These are phyloP conservation scores for Ormyrus thymus DNA, from an alignment of 2,888 invertebrate genomes.

Conservation along the genomic window DNA sequence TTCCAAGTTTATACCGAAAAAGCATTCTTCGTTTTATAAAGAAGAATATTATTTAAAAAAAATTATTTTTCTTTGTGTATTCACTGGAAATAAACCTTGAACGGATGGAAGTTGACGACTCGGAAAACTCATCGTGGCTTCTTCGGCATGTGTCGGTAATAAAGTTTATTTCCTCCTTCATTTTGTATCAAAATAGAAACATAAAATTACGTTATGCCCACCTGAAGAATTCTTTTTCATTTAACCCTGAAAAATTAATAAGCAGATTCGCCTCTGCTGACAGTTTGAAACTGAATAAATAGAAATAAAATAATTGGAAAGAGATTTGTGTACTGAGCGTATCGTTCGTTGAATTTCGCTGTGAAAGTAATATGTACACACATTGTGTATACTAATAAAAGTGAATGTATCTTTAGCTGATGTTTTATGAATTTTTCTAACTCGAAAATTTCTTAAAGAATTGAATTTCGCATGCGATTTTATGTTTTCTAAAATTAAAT, in stretches of 20 bases:
- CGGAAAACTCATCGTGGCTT: not conserved
- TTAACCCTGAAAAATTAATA: not conserved
- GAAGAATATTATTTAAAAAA: not conserved
- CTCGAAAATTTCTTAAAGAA: not conserved
- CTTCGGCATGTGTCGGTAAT: not conserved
- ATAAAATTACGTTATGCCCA: not conserved
- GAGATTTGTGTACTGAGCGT: not conserved
- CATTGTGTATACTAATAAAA: not conserved
- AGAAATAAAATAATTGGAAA: too few relatives aligned
- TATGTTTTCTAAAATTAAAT: not conserved
- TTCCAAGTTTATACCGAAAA: not conserved
- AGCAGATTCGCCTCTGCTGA: too few relatives aligned
- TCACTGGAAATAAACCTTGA: too few relatives aligned
- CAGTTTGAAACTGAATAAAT: too few relatives aligned
- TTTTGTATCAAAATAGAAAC: constrained; percentile 2
- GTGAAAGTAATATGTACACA: not conserved
- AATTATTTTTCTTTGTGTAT: not conserved
- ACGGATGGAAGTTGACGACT: not conserved
- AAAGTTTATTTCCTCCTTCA: constrained; percentile 10
- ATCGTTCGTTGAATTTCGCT: not conserved
- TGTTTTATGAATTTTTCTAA: not conserved
- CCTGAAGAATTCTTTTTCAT: constrained; percentile 17
- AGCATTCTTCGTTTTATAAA: not conserved
- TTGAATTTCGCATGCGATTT: not conserved
- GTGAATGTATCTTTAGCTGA: constrained; percentile 1